Evolutionary conservation across 2,113 vertebrate genomes (phyloP), one percentile per base, ranked within the genome.

Genomic region (Nansenia antarctica): DNA sequence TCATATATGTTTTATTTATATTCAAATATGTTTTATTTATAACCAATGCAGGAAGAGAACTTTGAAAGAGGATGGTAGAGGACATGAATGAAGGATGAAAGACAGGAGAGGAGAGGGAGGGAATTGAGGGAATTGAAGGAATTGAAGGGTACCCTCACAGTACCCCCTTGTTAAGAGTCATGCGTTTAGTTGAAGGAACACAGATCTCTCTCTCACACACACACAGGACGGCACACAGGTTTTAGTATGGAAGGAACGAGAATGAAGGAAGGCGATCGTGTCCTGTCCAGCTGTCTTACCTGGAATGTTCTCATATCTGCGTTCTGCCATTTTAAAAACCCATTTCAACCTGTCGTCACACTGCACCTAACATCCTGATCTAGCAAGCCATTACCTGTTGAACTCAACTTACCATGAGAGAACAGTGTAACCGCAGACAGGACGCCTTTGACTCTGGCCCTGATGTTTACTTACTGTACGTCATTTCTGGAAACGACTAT

Each of bases 201-300:
- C 67, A 47, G 26, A 45, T 49, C 45, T n/a, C 1, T 53, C 72
- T 67, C 64, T 69, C 57, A 59, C 61, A 60, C 72, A 70, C 64
- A 72, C 57, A 59, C 61, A 60, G 65, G 35, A 62, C 67, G 71
- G 59, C n/a, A n/a, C n/a, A n/a, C n/a, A 74, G 67, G 24, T 15
- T 45, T 61, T 54, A 61, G n/a, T 35, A 12, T n/a, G n/a, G n/a
- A 35, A 34, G 18, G n/a, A n/a, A n/a, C 18, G 9, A 60, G 65
- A 63, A 57, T 49, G 5, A 11, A 14, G 3, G 32, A 15, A 22
- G n/a, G 42, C 5, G 29, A 60, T 60, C 5, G 55, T 59, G 24
- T 76, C 65, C 73, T 68, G 32, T 73, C 24, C 60, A 55, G 52
- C 47, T 42, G 34, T 11, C 76, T 75, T 77, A 82, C 81, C 83